Evolutionary conservation across 2,797 vertebrate species (phyloP).

Genomic region (Xyrichtys novacula): DNA sequence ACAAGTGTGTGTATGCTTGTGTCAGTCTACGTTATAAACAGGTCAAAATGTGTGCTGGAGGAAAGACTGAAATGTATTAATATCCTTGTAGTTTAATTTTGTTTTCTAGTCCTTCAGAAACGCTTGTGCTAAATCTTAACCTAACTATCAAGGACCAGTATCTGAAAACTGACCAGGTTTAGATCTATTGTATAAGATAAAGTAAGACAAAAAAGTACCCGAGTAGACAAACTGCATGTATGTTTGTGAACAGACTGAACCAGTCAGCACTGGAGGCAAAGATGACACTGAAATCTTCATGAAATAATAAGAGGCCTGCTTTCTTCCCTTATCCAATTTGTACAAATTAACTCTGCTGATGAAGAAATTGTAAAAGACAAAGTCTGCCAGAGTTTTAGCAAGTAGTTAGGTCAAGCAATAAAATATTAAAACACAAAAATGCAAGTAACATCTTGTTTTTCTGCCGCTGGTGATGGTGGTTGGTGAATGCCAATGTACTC

Average conservation of each 20-base stretch:
- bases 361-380: background rate
- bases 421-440: too few species aligned
- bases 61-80: background rate
- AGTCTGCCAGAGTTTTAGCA: constrained; percentile 5
- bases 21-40: background rate
- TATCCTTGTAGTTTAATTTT: background rate
- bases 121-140: background rate
- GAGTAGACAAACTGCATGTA: too few species aligned
- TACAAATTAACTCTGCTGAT: background rate
- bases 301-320: constrained; percentile 14
- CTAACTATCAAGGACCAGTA: background rate
- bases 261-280: background rate
- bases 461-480: too few species aligned
- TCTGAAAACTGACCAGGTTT: too few species aligned
- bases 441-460: too few species aligned
- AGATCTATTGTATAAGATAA: background rate
- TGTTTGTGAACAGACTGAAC: background rate
- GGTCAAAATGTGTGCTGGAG: background rate
- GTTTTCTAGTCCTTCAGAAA: background rate
- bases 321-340: constrained; percentile 24
- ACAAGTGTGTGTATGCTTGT: background rate
- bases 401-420: background rate
- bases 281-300: constrained; percentile 14
- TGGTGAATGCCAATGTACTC: background rate
- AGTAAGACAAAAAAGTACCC: background rate